These are phyloP conservation scores for Scaptomyza graminum DNA, from an alignment of 1,140 invertebrate species.

Conservation along the genomic window DNA sequence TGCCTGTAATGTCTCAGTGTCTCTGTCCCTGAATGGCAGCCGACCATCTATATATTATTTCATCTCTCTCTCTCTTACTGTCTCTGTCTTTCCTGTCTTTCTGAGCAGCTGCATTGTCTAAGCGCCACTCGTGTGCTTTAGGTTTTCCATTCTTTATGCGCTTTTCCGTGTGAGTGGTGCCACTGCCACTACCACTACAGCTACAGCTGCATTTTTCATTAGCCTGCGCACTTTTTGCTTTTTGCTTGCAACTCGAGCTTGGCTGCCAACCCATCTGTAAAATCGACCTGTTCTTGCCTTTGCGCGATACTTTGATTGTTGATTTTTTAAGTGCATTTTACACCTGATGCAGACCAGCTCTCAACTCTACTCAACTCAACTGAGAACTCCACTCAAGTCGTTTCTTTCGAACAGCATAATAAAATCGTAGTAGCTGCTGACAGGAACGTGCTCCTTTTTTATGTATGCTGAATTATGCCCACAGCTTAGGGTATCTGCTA, in stretches of 20 bases:
- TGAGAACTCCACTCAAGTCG: conserved; percentile 28
- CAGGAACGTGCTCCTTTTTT: conserved; percentile 16
- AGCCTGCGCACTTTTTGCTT: conserved; percentile 52
- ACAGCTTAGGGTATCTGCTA: neutral
- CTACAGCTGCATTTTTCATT: conserved; percentile 68
- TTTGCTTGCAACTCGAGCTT: conserved; percentile 17
- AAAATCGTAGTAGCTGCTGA: conserved; percentile 37
- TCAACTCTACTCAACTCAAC: conserved; percentile 19
- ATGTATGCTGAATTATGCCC: conserved; percentile 19
- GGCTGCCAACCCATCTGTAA: conserved; percentile 57
- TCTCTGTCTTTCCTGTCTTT: neutral
- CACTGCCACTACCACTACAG: no score
- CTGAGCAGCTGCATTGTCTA: conserved; percentile 61
- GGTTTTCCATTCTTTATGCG: conserved; percentile 59
- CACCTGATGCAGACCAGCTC: conserved; percentile 59
- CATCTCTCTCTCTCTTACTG: neutral
- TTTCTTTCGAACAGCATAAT: conserved; percentile 38
- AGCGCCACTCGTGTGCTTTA: conserved; percentile 56
- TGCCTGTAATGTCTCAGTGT: conserved; percentile 68
- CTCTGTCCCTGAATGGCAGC: conserved; percentile 38
- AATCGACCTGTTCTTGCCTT: neutral
- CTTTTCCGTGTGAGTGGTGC: conserved; percentile 58
- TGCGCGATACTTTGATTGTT: conserved; percentile 35
- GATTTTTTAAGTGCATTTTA: conserved; percentile 73
- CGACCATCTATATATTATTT: conserved; percentile 21